Conservation (phyloP, 2,797 vertebrate genomes). For the Smutsia temminckii region DNA sequence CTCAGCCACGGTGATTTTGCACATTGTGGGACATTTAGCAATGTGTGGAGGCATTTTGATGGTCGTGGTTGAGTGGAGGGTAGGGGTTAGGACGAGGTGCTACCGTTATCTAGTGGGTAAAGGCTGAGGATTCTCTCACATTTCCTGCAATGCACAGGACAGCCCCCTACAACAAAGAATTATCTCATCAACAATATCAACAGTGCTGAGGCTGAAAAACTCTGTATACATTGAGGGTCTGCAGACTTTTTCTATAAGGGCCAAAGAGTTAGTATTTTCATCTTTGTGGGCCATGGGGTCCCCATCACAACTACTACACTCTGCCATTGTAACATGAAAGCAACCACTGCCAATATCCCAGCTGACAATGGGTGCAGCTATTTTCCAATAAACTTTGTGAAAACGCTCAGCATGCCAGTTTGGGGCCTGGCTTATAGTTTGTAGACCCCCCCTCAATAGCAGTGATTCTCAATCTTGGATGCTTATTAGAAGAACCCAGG, state of each 20-base stretch:
- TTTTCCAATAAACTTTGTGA: constrained; percentile 6
- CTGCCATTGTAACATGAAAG: not conserved
- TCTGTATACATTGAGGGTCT: not conserved
- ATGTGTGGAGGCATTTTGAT: not conserved
- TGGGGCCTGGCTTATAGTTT: not conserved
- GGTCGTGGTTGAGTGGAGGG: not conserved
- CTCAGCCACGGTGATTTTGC: not conserved
- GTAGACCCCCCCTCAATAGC: not conserved
- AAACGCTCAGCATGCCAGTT: not conserved
- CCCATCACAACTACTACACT: not conserved
- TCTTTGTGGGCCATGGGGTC: not conserved
- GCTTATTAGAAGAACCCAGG: not conserved
- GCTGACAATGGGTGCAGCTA: not conserved
- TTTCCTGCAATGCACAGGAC: not conserved
- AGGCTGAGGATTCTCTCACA: not conserved
- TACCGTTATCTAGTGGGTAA: not conserved
- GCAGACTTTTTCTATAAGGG: not conserved
- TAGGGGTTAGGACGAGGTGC: not conserved
- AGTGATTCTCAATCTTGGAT: not conserved
- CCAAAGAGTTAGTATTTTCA: not conserved
- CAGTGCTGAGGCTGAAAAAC: not conserved
- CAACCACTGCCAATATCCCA: not conserved
- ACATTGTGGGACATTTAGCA: not conserved
- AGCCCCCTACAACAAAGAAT: not conserved
- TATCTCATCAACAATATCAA: not conserved